These are phyloP conservation scores for Nomada fabriciana DNA, from an alignment of 2,888 invertebrate species.

Conservation along the genomic window DNA sequence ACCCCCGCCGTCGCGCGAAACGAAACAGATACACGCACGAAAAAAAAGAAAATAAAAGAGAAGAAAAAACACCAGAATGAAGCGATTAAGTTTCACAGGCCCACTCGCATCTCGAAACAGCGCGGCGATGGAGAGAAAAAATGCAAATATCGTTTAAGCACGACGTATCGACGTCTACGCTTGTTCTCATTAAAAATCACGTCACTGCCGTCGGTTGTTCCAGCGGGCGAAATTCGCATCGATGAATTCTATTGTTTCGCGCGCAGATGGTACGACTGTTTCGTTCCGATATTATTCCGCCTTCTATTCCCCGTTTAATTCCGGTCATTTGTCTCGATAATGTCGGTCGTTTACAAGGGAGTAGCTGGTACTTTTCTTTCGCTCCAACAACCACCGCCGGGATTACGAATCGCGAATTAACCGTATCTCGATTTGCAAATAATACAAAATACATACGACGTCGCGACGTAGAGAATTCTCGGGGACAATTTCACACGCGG, in stretches of 20 bases:
- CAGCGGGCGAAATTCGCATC: not conserved
- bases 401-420: slow-evolving; percentile 19
- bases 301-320: not conserved
- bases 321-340: not conserved
- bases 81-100: slow-evolving; percentile 24
- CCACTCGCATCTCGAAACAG: slow-evolving; percentile 15
- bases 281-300: not conserved
- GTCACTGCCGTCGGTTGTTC: not conserved
- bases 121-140: not conserved
- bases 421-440: slow-evolving; percentile 22
- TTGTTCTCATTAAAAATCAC: slow-evolving; percentile 34
- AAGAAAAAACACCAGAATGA: not conserved
- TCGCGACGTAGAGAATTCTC: slow-evolving; percentile 2
- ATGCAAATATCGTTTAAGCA: slow-evolving; percentile 37
- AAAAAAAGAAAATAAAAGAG: not conserved
- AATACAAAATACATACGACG: slow-evolving; percentile 1
- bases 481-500: slow-evolving; percentile 13
- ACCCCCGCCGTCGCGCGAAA: not conserved
- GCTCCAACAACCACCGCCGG: not conserved
- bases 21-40: too few relatives aligned
- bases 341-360: too few relatives aligned
- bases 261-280: not conserved
- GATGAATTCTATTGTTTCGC: not conserved
- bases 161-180: not conserved
- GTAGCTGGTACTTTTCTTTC: too few relatives aligned